Percentiles rank a stretch among this genome's conserved stretches.
phyloP scores from a whole-genome alignment of 2,797 vertebrate genomes.

The Picus viridis region DNA sequence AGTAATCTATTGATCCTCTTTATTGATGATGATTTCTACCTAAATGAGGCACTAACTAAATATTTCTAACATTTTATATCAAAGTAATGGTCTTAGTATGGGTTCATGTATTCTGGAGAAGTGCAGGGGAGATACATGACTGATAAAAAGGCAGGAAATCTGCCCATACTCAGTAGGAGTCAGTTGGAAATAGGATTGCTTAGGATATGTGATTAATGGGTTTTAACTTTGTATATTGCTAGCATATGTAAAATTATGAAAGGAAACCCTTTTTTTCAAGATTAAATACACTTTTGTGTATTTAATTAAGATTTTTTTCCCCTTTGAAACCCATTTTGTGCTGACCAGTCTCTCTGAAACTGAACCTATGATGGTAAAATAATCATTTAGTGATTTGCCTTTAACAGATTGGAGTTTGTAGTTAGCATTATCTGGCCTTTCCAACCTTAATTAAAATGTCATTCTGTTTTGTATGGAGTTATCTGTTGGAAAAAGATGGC shows the following conservation, averaged over 20 bases:
- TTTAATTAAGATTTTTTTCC: not conserved
- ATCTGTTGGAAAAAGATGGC: not conserved
- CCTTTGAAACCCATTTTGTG: not conserved
- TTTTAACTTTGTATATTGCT: not conserved
- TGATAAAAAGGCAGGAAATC: not conserved
- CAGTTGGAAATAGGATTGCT: not conserved
- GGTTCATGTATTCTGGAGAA: not conserved
- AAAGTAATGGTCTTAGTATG: not conserved
- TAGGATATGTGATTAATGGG: not conserved
- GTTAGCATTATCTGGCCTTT: not conserved
- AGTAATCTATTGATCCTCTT: not conserved
- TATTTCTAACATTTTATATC: not conserved
- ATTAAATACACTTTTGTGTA: not conserved
- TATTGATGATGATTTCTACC: not conserved
- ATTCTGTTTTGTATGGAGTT: not conserved
- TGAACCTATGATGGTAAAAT: not conserved
- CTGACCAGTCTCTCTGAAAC: not conserved
- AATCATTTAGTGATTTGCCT: not conserved
- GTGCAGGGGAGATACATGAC: not conserved
- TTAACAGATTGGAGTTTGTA: not conserved
- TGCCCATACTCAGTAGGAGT: not conserved
- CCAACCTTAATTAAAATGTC: not conserved
- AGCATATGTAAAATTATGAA: not conserved
- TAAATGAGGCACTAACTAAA: not conserved
- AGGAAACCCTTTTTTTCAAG: not conserved